Conservation (phyloP, 2,113 vertebrate species). For the Rhinoptilus africanus region DNA sequence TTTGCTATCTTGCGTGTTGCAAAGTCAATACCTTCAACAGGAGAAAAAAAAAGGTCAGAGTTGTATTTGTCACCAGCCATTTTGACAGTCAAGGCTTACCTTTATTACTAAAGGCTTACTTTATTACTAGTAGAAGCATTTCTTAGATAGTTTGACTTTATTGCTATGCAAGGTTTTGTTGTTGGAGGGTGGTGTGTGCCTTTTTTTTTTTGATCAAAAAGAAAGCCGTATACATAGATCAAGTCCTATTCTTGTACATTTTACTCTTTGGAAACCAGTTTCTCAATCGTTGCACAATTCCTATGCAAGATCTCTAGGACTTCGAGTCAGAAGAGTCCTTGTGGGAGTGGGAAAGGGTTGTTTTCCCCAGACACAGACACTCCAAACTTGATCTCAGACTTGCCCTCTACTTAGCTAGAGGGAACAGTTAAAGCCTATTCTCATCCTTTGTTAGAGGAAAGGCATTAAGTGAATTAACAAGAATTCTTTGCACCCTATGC, state of each 20-base stretch:
- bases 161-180: not conserved
- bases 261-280: not conserved
- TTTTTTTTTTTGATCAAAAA: not conserved
- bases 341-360: not conserved
- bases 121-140: not conserved
- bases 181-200: not conserved
- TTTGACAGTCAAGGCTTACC: not conserved
- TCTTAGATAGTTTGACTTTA: not conserved
- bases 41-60: not conserved
- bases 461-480: not conserved
- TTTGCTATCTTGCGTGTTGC: slow-evolving; percentile 81
- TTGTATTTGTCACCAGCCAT: not conserved
- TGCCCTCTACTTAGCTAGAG: not conserved
- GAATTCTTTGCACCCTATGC: not conserved
- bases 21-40: slow-evolving; percentile 76
- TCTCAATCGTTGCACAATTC: not conserved
- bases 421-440: not conserved
- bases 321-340: not conserved
- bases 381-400: not conserved
- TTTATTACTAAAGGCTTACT: not conserved
- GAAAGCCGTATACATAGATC: not conserved
- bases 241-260: not conserved
- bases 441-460: not conserved
- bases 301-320: not conserved
- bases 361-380: not conserved